A percentile compares a stretch with the other conserved stretches of the same genome.
These are phyloP conservation scores for Copidosoma aretas DNA, from an alignment of 2,888 invertebrate genomes.

Conservation along the genomic window DNA sequence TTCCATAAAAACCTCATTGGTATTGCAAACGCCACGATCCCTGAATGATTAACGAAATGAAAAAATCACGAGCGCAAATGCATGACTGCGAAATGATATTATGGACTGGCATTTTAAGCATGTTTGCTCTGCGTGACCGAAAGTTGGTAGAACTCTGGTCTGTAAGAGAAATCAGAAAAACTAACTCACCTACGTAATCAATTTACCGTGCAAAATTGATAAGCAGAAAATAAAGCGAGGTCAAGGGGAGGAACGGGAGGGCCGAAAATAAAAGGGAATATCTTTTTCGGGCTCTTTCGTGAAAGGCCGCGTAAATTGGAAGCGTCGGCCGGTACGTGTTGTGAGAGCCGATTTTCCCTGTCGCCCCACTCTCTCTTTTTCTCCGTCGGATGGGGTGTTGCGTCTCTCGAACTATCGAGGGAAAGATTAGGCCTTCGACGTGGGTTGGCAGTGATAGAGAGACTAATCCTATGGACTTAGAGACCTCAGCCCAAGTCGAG, in stretches of 20 bases:
- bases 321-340: constrained; percentile 37
- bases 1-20: too few species aligned
- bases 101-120: too few species aligned
- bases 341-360: constrained; percentile 36
- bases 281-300: constrained; percentile 11
- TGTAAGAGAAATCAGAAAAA: constrained; percentile 21
- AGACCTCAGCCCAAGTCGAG: constrained; percentile 20
- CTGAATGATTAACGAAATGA: too few species aligned
- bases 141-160: background rate
- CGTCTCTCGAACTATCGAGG: constrained; percentile 39
- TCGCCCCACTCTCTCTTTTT: constrained; percentile 8
- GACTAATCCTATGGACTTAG: constrained; percentile 57
- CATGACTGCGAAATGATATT: too few species aligned
- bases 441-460: constrained; percentile 59
- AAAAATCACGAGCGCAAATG: too few species aligned
- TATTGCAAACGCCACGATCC: too few species aligned
- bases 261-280: constrained; percentile 28
- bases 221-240: constrained; percentile 6
- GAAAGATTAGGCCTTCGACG: constrained; percentile 58
- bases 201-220: constrained; percentile 39
- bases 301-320: constrained; percentile 41
- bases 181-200: constrained; percentile 19
- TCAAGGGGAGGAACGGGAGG: background rate
- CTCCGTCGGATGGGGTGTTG: constrained; percentile 25
- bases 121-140: too few species aligned